phyloP scores from a whole-genome alignment of 2,797 vertebrate genomes.

The Gymnoscopelus microlampas region DNA sequence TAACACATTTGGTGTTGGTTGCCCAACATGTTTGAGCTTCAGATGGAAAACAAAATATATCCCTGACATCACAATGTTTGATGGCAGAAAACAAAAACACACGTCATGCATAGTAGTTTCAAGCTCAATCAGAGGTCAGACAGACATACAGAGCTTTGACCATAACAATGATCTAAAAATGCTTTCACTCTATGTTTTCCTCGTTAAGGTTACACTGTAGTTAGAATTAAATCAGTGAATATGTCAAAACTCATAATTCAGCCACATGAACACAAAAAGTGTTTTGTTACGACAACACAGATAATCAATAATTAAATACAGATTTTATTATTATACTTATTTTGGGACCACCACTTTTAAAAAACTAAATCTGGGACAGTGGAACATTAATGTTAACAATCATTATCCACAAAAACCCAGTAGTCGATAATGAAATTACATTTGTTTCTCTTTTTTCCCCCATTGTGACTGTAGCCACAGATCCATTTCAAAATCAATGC shows the following conservation, averaged over 20 bases:
- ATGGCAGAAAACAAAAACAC: conserved; percentile 32
- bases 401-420: conserved; percentile 15
- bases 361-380: conserved; percentile 1
- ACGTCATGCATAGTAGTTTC: conserved; percentile 62
- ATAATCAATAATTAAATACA: conserved; percentile 1
- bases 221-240: conserved; percentile 10
- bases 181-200: conserved; percentile 57
- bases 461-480: conserved; percentile 6
- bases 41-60: conserved; percentile 10
- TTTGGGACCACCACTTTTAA: conserved; percentile 1
- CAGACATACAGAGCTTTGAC: conserved; percentile 35
- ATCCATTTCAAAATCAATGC: conserved; percentile 5
- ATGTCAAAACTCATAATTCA: conserved; percentile 11
- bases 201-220: conserved; percentile 27
- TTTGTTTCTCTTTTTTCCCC: too few relatives aligned
- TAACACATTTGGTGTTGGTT: conserved; percentile 23
- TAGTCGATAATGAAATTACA: neutral
- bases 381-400: neutral
- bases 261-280: conserved; percentile 7
- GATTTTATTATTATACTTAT: neutral
- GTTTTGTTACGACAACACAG: neutral
- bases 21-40: conserved; percentile 10
- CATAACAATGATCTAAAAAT: conserved; percentile 25
- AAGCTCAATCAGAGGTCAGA: conserved; percentile 26
- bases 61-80: conserved; percentile 21